A percentile compares a stretch with the other conserved stretches of the same genome.
These are phyloP conservation scores for Agelas oroides DNA, from an alignment of 37 sponge, comb jelly and placozoan species.

Conservation along the genomic window DNA sequence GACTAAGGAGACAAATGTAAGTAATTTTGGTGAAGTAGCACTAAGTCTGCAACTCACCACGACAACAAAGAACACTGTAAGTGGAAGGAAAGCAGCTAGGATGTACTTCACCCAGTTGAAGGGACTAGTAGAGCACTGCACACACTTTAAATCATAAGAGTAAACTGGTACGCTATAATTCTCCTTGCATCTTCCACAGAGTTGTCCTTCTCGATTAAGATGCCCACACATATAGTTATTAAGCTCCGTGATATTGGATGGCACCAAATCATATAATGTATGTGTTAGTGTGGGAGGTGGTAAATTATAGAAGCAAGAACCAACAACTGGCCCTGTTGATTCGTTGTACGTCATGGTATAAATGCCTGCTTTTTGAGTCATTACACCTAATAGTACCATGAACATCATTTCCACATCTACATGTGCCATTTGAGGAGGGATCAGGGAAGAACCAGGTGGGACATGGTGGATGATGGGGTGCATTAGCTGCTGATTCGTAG, in stretches of 20 bases:
- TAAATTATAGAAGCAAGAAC: neutral
- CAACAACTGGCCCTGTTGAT: neutral
- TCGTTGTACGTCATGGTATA: neutral
- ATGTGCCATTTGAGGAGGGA: too few species aligned
- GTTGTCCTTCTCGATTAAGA: conserved; percentile 35
- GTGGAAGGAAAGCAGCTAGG: conserved; percentile 37
- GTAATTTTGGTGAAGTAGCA: conserved; percentile 48
- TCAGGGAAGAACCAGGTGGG: too few species aligned
- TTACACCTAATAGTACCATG: neutral
- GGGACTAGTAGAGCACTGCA: neutral
- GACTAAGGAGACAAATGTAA: conserved; percentile 57
- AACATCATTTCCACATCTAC: too few species aligned
- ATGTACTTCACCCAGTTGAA: conserved; percentile 17
- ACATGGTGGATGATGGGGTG: too few species aligned
- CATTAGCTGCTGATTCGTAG: too few species aligned
- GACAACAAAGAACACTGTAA: conserved; percentile 51
- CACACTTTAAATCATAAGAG: conserved; percentile 15
- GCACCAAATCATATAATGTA: neutral
- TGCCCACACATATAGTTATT: conserved; percentile 22
- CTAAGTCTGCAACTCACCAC: conserved; percentile 62
- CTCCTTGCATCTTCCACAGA: conserved; percentile 67
- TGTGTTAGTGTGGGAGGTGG: neutral
- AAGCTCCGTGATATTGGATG: neutral
- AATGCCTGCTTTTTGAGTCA: neutral
- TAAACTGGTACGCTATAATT: conserved; percentile 39